Base-by-base conservation (phyloP, 2,888 invertebrate species). In the Unio pictorum region DNA sequence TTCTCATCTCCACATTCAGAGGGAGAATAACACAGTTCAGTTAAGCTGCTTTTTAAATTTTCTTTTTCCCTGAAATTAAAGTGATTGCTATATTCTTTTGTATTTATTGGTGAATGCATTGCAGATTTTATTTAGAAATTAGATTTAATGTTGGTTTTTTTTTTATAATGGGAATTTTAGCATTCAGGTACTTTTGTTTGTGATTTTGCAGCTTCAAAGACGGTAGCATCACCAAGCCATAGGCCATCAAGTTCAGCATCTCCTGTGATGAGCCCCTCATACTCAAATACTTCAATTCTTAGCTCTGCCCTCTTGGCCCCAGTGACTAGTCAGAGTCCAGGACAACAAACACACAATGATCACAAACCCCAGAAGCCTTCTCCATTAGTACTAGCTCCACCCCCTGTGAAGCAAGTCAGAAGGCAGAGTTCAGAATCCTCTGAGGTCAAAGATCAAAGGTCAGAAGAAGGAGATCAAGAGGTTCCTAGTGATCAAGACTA, bases 361-460 rank as follows among this genome's bases (percentile, higher is more conserved):
- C 79, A 81, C 71, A 69, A 72, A 45, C 80, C 80, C 4, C 68
- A 74, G 28, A 74, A 73, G 60, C 81, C 75, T 3, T 76, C 78
- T 30, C 78, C 78, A 28, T 65, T 76, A 45, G 73, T 78, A 15
- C 74, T 77, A 17, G 73, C 78, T 45, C 72, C 76, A 30, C 67
- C 76, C 64, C 73, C 80, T 56, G 56, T 63, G 28, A 64, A 65
- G 55, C 56, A 64, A n/a, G 26, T n/a, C 63, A 66, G 69, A 57
- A 30, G 59, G 60, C 56, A 68, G 20, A 34, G 55, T 17, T 55
- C 69, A 55, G 69, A 71, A 17, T 58, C 59, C 30, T 23, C 45
- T 34, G 67, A 72, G 67, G 66, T 71, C 74, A 75, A 55, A 69
- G 60, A 23, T 59, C 57, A 55, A 67, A 73, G 67, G 34, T 57